Evolutionary conservation across 1,140 invertebrate genomes (phyloP), one percentile per base, ranked within the genome.

Genomic region (Leptopilina boulardi): DNA sequence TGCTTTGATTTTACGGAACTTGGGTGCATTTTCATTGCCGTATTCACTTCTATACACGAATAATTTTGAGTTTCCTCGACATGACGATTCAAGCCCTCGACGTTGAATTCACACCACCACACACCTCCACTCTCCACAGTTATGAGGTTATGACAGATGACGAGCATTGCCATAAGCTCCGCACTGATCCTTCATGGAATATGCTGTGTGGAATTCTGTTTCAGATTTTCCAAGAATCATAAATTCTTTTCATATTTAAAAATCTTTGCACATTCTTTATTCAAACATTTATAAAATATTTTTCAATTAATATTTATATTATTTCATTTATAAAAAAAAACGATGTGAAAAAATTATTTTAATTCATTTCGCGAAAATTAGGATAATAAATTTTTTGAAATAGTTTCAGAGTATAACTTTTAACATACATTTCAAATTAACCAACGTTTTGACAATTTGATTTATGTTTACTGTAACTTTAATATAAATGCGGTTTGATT

Each of bases 41-140:
- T n/a, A 66, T 15, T 66, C 23, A 66, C 15, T 13, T 66, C 66
- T 51, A 44, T 56, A 75, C 70, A 71, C 56, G 44, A 30, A 51
- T 18, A 72, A 78, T 78, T 78, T 78, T 71, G 77, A 73, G 75
- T 72, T 72, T 23, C 66, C 38, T 44, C 30, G 70, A 73, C 73
- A 75, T 75, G 72, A 66, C 59, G 26, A 66, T 66, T 66, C 59
- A 66, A 30, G 21, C 21, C 26, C 21, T n/a, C 26, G 26, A 66
- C 26, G 26, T n/a, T 66, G 59, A 30, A 66, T 34, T 66, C 59
- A 34, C 59, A 66, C 59, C 26, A 66, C 47, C n/a, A 9, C 15
- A 54, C 47, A 54, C 21, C 59, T n/a, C 15, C 10, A 47, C 23
- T 6, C 23, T 6, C 21, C 26, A 42, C 38, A 30, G 59, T 70